These are phyloP conservation scores for Gymnarchus niloticus DNA, from an alignment of 2,113 vertebrate species.

Conservation along the genomic window DNA sequence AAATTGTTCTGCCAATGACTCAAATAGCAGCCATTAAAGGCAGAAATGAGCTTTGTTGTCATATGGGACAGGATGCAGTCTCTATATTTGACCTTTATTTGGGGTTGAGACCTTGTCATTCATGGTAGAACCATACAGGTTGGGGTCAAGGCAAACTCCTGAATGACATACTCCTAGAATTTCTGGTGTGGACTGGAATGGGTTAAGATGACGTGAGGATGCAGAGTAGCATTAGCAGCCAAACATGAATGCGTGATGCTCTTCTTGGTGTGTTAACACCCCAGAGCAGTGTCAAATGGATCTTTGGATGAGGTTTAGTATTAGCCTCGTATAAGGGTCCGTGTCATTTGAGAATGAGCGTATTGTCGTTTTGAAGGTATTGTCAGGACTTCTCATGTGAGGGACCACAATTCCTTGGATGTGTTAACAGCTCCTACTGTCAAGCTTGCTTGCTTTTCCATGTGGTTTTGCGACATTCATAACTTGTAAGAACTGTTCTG, in stretches of 20 bases:
- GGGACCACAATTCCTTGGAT: background rate
- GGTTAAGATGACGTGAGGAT: background rate
- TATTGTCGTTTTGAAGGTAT: no score
- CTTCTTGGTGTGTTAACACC: background rate
- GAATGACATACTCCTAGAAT: constrained; percentile 11
- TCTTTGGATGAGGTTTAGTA: background rate
- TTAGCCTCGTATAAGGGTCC: background rate
- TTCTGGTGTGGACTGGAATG: constrained; percentile 10
- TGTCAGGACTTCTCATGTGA: background rate
- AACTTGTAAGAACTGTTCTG: background rate
- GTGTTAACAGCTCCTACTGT: background rate
- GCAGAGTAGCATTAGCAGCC: background rate
- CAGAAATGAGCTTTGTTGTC: constrained; percentile 4
- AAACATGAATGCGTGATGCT: background rate
- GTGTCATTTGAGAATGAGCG: background rate
- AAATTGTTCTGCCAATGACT: constrained; percentile 34
- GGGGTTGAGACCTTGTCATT: background rate
- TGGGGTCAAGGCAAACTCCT: background rate
- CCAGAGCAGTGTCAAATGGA: background rate
- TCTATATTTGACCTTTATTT: background rate
- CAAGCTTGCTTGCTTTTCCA: background rate
- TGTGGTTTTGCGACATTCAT: background rate
- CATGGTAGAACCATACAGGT: background rate
- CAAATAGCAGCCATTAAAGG: constrained; percentile 40
- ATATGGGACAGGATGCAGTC: background rate